A percentile compares a stretch with the other conserved stretches of the same genome.
These are phyloP conservation scores for Lysandra bellargus DNA, from an alignment of 2,888 invertebrate genomes.

Conservation along the genomic window DNA sequence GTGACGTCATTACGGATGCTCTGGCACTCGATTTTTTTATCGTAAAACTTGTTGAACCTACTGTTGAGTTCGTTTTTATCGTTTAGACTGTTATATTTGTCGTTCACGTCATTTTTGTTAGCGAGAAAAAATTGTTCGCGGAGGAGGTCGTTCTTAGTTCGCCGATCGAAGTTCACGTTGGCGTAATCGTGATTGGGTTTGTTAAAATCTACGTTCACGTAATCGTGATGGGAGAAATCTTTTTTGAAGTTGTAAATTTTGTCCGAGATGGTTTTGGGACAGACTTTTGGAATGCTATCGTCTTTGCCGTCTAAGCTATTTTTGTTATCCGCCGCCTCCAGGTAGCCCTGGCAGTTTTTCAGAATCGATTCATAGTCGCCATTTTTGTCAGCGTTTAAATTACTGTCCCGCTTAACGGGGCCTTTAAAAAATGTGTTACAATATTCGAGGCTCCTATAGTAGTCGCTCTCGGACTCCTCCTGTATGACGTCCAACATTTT, in stretches of 20 bases:
- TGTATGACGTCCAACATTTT: constrained; percentile 64
- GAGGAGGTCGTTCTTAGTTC: constrained; percentile 63
- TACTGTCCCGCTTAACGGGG: constrained; percentile 35
- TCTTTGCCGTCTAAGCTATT: constrained; percentile 38
- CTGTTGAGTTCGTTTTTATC: constrained; percentile 67
- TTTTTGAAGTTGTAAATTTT: constrained; percentile 73
- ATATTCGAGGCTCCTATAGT: constrained; percentile 71
- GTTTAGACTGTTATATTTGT: constrained; percentile 40
- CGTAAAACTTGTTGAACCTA: constrained; percentile 56
- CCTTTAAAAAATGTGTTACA: constrained; percentile 56
- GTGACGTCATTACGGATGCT: constrained; percentile 69
- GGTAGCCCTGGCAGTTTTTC: constrained; percentile 55
- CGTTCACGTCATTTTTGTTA: constrained; percentile 36
- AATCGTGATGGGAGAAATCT: constrained; percentile 67
- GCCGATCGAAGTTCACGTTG: constrained; percentile 49
- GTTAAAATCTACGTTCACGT: constrained; percentile 62
- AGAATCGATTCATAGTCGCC: constrained; percentile 54
- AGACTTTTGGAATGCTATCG: constrained; percentile 51
- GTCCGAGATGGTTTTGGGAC: constrained; percentile 63
- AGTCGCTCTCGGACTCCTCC: constrained; percentile 75
- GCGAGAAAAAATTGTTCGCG: constrained; percentile 62
- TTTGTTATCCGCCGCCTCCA: constrained; percentile 42
- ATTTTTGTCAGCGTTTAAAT: constrained; percentile 38
- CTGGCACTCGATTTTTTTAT: constrained; percentile 71
- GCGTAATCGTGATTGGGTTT: constrained; percentile 42